phyloP scores from a whole-genome alignment of 2,797 vertebrate genomes.

The Myotis vivesi region DNA sequence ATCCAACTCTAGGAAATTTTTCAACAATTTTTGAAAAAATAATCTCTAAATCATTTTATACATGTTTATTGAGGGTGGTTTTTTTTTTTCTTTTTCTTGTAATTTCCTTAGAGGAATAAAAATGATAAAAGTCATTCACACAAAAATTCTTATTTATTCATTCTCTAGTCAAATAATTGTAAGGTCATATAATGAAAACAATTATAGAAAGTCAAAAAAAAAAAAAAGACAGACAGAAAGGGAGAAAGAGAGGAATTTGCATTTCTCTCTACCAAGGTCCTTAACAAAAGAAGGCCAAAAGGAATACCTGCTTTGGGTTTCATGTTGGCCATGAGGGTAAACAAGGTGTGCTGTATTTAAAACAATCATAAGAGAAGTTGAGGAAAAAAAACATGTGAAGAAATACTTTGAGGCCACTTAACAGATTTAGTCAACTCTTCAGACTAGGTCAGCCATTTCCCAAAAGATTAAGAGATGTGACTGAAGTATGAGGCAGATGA shows the following conservation, averaged over 20 bases:
- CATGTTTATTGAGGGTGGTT: neutral
- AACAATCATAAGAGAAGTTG: neutral
- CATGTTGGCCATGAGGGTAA: no score
- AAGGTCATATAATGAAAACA: constrained; percentile 69
- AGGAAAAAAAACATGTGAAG: neutral
- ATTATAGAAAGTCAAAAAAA: neutral
- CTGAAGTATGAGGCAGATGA: neutral
- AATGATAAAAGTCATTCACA: constrained; percentile 18
- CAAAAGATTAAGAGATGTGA: neutral
- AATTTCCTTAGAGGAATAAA: constrained; percentile 1
- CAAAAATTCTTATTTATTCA: constrained; percentile 66
- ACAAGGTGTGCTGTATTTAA: neutral
- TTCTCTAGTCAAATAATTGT: constrained; percentile 61
- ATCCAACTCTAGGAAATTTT: neutral
- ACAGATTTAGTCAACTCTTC: neutral
- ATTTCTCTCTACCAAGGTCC: neutral
- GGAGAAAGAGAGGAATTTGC: neutral
- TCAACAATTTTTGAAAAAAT: constrained; percentile 30
- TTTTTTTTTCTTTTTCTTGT: neutral
- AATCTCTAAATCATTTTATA: constrained; percentile 8
- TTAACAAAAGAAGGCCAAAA: neutral
- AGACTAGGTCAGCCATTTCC: neutral
- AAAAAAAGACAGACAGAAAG: neutral
- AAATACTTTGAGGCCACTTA: neutral
- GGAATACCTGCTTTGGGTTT: neutral